Evolutionary conservation across 1,140 invertebrate genomes (phyloP).

Genomic region (Adoxophyes honmai): DNA sequence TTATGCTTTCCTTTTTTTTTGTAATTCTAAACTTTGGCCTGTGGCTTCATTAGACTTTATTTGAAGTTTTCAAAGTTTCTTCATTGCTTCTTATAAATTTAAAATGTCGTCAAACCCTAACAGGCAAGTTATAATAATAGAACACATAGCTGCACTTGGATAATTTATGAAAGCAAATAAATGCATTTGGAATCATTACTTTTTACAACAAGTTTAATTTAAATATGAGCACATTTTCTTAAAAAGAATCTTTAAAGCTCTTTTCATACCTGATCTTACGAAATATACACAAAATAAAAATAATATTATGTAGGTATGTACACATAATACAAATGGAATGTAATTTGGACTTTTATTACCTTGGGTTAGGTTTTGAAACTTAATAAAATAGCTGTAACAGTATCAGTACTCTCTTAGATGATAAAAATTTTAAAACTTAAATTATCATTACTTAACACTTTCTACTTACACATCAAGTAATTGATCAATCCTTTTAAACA

Average conservation of each 20-base stretch:
- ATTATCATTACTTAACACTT: slow-evolving; percentile 7
- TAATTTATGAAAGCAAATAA: slow-evolving; percentile 26
- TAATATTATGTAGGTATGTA: slow-evolving; percentile 50
- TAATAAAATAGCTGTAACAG: slow-evolving; percentile 24
- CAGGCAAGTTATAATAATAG: too few species aligned
- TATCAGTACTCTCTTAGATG: slow-evolving; percentile 24
- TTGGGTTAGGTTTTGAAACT: slow-evolving; percentile 31
- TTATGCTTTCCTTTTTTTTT: too few species aligned
- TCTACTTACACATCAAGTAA: slow-evolving; percentile 38
- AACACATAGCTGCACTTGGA: background rate
- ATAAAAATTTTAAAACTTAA: slow-evolving; percentile 17
- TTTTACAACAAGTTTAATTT: slow-evolving; percentile 26
- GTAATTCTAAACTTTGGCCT: too few species aligned
- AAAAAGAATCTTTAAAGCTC: slow-evolving; percentile 67
- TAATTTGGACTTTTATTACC: slow-evolving; percentile 63
- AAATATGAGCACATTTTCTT: slow-evolving; percentile 68
- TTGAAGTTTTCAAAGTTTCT: too few species aligned
- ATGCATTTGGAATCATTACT: slow-evolving; percentile 32
- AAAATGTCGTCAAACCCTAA: too few species aligned
- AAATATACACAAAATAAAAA: slow-evolving; percentile 32
- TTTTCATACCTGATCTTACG: slow-evolving; percentile 53
- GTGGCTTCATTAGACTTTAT: too few species aligned
- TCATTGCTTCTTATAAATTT: too few species aligned
- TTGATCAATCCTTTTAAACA: slow-evolving; percentile 46
- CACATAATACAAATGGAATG: slow-evolving; percentile 69